These are phyloP conservation scores for Vidua macroura DNA, from an alignment of 2,113 vertebrate species.

Conservation along the genomic window DNA sequence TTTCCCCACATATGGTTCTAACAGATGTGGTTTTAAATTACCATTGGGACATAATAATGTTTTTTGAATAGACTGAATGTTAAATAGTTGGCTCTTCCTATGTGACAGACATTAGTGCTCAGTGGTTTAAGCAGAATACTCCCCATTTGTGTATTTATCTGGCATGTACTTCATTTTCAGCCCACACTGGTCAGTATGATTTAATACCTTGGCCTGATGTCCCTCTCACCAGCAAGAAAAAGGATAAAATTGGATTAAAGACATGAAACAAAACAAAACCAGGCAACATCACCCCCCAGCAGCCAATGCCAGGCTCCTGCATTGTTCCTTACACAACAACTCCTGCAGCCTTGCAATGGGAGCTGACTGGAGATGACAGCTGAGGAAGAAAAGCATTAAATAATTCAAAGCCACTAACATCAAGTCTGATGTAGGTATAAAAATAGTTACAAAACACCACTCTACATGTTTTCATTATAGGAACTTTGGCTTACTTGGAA, in stretches of 20 bases:
- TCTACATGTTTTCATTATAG: constrained; percentile 65
- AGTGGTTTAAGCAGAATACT: neutral
- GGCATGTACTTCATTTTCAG: neutral
- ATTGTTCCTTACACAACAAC: constrained; percentile 50
- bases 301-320: constrained; percentile 19
- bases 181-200: neutral
- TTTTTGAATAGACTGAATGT: constrained; percentile 44
- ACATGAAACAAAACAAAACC: neutral
- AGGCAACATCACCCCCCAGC: neutral
- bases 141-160: constrained; percentile 6
- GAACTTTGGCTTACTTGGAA: constrained; percentile 59
- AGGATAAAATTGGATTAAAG: constrained; percentile 25
- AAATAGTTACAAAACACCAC: constrained; percentile 76
- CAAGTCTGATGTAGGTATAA: constrained; percentile 76
- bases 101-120: neutral
- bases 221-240: neutral
- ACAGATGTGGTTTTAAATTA: constrained; percentile 60
- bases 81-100: constrained; percentile 55
- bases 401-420: constrained; percentile 78
- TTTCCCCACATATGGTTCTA: constrained; percentile 18
- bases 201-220: constrained; percentile 26
- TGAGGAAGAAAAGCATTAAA: constrained; percentile 75
- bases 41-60: constrained; percentile 49
- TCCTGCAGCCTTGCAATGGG: constrained; percentile 32
- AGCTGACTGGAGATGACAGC: constrained; percentile 69